These are phyloP conservation scores for Torymus auratus DNA, from an alignment of 2,888 invertebrate species.

Conservation along the genomic window DNA sequence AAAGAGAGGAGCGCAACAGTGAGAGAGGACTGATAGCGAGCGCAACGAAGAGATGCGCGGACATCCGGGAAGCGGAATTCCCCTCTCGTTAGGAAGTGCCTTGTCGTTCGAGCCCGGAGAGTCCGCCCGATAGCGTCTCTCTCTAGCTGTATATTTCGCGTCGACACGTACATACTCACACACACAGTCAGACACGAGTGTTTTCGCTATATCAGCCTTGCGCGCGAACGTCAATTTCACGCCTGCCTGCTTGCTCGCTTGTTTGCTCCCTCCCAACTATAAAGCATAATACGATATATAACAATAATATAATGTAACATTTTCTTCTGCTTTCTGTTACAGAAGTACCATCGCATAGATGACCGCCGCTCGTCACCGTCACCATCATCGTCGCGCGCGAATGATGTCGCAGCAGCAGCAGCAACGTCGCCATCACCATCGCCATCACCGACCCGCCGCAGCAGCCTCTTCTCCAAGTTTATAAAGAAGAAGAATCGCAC, in stretches of 20 bases:
- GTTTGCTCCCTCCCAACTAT: too few relatives aligned
- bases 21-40: conserved; percentile 18
- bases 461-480: too few relatives aligned
- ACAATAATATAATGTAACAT: neutral
- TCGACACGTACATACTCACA: neutral
- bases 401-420: conserved; percentile 29
- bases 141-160: neutral
- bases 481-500: too few relatives aligned
- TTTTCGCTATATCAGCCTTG: conserved; percentile 27
- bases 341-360: neutral
- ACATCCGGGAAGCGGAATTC: conserved; percentile 57
- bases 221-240: neutral
- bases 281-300: too few relatives aligned
- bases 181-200: neutral
- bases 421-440: neutral
- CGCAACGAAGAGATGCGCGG: conserved; percentile 35
- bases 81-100: conserved; percentile 54
- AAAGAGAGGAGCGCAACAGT: neutral
- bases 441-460: neutral
- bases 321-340: neutral
- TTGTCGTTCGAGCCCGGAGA: conserved; percentile 32
- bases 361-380: neutral
- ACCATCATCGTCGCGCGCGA: neutral
- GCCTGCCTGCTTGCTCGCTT: too few relatives aligned
- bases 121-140: conserved; percentile 37